phyloP scores from a whole-genome alignment of 2,888 invertebrate genomes.

The Diachrysia chrysitis region DNA sequence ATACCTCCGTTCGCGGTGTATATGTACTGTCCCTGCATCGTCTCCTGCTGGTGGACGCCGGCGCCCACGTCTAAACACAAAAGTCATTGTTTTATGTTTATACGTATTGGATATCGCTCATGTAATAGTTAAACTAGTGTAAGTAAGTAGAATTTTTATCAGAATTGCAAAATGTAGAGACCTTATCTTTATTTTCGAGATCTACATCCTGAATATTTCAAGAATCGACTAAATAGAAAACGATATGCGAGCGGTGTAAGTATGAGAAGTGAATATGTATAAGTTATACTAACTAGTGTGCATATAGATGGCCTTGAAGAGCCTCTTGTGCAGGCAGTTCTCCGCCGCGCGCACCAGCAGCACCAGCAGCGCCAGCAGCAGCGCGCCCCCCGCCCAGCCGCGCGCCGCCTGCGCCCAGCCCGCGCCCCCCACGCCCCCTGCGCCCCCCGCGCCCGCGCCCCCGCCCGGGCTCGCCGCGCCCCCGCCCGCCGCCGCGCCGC shows the following conservation, averaged over 20 bases:
- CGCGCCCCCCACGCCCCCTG: constrained; percentile 12
- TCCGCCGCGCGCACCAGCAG: constrained; percentile 72
- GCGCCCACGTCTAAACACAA: constrained; percentile 36
- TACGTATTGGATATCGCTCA: too few relatives aligned
- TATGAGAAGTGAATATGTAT: too few relatives aligned
- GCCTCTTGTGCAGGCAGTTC: constrained; percentile 66
- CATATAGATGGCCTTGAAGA: constrained; percentile 55
- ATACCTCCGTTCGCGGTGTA: constrained; percentile 34
- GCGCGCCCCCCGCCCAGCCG: constrained; percentile 72
- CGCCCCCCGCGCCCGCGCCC: constrained; percentile 20
- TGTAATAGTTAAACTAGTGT: too few relatives aligned
- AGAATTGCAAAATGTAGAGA: too few relatives aligned
- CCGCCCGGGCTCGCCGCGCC: background rate
- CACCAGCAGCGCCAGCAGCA: constrained; percentile 70
- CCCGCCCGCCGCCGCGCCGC: background rate
- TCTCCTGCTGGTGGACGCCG: constrained; percentile 27
- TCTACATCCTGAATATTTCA: too few relatives aligned
- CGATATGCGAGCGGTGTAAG: too few relatives aligned
- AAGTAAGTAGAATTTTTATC: too few relatives aligned
- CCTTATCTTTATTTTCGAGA: too few relatives aligned
- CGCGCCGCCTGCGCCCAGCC: constrained; percentile 35
- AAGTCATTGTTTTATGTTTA: background rate
- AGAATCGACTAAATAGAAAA: too few relatives aligned
- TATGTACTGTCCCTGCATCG: constrained; percentile 26
- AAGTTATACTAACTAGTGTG: constrained; percentile 60